phyloP scores from a whole-genome alignment of 1,140 invertebrate genomes.

The Aphelenchoides fujianensis region DNA sequence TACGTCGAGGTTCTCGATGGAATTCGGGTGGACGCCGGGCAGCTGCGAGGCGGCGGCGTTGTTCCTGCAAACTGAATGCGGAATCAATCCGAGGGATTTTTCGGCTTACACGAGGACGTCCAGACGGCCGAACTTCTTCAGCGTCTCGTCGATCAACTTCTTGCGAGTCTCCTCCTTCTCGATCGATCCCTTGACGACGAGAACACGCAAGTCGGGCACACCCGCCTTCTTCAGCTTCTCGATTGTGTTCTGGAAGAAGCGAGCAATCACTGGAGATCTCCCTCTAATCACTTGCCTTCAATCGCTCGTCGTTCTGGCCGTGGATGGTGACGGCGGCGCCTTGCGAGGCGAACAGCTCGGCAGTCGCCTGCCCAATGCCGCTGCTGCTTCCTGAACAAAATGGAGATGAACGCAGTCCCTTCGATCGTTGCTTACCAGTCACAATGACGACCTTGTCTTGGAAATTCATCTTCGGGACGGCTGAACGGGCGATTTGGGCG shows the following conservation, averaged over 20 bases:
- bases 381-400: conserved; percentile 34
- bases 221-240: conserved; percentile 3
- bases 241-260: neutral
- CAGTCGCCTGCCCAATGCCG: conserved; percentile 36
- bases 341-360: conserved; percentile 33
- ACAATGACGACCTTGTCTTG: conserved; percentile 53
- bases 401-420: too few relatives aligned
- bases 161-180: neutral
- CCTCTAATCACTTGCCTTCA: too few relatives aligned
- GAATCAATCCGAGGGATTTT: too few relatives aligned
- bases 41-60: neutral
- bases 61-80: neutral
- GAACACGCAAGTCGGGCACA: neutral
- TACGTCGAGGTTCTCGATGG: neutral
- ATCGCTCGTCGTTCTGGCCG: conserved; percentile 31
- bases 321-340: conserved; percentile 39
- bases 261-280: too few relatives aligned
- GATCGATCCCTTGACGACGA: neutral
- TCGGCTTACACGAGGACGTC: conserved; percentile 8
- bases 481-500: too few relatives aligned
- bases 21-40: neutral
- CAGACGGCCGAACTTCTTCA: conserved; percentile 15
- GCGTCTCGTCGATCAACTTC: conserved; percentile 3
- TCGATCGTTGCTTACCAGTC: too few relatives aligned
- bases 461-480: conserved; percentile 21